Evolutionary conservation across 2,113 vertebrate species (phyloP), one percentile per base, ranked within the genome.

Genomic region (Pteruthius melanotis): DNA sequence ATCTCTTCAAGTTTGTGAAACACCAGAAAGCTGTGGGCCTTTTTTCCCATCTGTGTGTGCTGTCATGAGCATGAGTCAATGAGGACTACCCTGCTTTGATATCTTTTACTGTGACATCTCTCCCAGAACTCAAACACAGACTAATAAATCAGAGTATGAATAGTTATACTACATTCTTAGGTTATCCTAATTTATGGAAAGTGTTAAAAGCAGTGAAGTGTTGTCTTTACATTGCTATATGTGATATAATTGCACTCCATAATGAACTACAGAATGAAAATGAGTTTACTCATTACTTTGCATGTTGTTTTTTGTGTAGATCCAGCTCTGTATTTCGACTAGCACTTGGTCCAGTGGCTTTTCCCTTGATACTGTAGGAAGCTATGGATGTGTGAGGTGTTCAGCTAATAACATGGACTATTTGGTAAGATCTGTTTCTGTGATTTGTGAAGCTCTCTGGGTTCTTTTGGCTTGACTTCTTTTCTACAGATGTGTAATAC

Each of bases 311-410:
- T 72, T 63, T 63, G 6, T 69, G 11, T 94, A 99, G 99, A 95
- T 99, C 87, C 99, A 99, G 96, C 97, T 99, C 65, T 98, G 99
- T 92, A 97, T 99, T 95, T 99, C 99, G 18, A 99, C 99, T 61
- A 99, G 99, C 76, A 82, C 97, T 17, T 99, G 99, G 99, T 99
- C 99, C 14, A 98, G 81, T 11, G 92, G 98, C 40, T 99, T 99
- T 95, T 99, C 99, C 59, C 96, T 99, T 94, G 99, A 99, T 93
- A 99, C 99, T 3, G 99, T 99, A 18, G 99, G 99, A 76, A 99
- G 98, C 97, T 99, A 99, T 3, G 99, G 99, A 63, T 99, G 99
- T 93, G 99, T 99, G 44, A 99, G 96, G 59, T 99, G 99, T 95
- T 98, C 99, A 49, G 98, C 98, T 66, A 98, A 78, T 95, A 97